phyloP scores from a whole-genome alignment of 2,113 vertebrate species.

The Thymallus thymallus region DNA sequence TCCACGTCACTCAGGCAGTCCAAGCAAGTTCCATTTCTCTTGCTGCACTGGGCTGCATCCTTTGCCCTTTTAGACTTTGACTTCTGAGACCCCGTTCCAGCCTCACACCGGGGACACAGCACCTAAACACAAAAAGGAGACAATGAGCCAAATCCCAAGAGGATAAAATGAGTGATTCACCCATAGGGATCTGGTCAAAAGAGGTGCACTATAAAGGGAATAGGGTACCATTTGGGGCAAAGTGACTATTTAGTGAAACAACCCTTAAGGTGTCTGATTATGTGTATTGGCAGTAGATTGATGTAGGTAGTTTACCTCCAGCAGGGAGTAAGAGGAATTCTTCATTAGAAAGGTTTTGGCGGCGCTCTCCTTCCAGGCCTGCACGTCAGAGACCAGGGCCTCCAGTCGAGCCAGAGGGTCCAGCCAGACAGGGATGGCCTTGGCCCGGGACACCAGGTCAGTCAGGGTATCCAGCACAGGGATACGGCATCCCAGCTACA shows the following conservation, averaged over 20 bases:
- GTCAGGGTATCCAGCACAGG: conserved; percentile 85
- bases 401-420: conserved; percentile 85
- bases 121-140: conserved; percentile 71
- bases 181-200: no score
- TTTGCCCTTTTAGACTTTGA: conserved; percentile 86
- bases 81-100: conserved; percentile 76
- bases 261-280: background rate
- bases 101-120: conserved; percentile 88
- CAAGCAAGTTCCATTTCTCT: conserved; percentile 75
- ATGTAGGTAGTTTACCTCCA: conserved; percentile 79
- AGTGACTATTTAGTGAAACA: no score
- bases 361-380: conserved; percentile 91
- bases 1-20: conserved; percentile 87
- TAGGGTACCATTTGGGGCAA: no score
- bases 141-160: background rate
- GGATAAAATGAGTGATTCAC: no score
- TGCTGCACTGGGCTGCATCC: conserved; percentile 75
- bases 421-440: conserved; percentile 85
- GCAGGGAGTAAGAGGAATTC: conserved; percentile 83
- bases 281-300: background rate
- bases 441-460: conserved; percentile 85
- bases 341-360: conserved; percentile 87
- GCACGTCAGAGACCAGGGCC: conserved; percentile 83
- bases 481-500: conserved; percentile 86
- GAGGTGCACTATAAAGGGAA: no score